Evolutionary conservation across 2,888 invertebrate species (phyloP), one percentile per base, ranked within the genome.

Genomic region (Diarsia dahlii): DNA sequence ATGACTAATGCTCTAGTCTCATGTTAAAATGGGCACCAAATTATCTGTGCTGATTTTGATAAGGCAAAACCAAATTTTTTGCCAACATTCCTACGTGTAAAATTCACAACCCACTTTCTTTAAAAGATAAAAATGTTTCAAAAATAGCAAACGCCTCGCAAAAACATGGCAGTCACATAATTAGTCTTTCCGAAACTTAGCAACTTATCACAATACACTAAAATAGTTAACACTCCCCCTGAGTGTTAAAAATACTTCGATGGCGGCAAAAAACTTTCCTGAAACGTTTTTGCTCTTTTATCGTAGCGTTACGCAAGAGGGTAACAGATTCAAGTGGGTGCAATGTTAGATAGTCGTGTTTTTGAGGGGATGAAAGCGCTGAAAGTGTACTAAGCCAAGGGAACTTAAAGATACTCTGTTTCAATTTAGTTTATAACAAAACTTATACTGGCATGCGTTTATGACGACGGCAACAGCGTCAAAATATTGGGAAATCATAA

Each of bases 151-250:
- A 76, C 13, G 39, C 52, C 63, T 56, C 18, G 71, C 71, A 74
- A 78, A 77, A 84, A 81, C 54, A 71, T 83, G 54, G 76, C 70
- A 71, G 79, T 72, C 84, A 87, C 78, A 78, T 80, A 84, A 87
- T 87, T 86, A 81, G 81, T 86, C 79, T 76, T 76, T 78, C 80
- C 28, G 54, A 80, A 85, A 86, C 82, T 84, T 82, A 71, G 84
- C 67, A 72, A 82, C 67, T 87, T 87, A 87, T 87, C 87, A 74
- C 64, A 65, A 56, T 78, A 72, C 48, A 82, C 85, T 23, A 87
- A 87, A 87, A 87, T 84, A 87, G 82, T 87, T 87, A 78, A 87
- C 87, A 87, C 87, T 82, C 76, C 60, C 68, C 12, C 10, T 28
- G 78, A 82, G 87, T 84, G 86, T 87, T 80, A 85, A 84, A 82